These are phyloP conservation scores for Drosophila mettleri DNA, from an alignment of 2,888 invertebrate species.

Conservation along the genomic window DNA sequence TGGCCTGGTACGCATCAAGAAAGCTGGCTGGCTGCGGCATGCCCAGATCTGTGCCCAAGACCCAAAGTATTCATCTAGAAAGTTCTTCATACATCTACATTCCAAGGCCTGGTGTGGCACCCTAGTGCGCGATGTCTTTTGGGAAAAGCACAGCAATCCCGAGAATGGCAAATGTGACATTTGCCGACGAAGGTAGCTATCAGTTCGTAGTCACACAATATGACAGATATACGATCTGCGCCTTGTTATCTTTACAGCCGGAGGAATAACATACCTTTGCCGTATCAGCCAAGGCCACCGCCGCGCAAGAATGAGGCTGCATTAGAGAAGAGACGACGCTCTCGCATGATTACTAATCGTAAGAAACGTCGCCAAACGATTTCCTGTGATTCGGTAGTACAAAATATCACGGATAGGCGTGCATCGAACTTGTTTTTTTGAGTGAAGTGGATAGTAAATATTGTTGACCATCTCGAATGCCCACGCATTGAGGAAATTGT, in stretches of 20 bases:
- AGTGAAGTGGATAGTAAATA: too few species aligned
- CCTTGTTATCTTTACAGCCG: constrained; percentile 31
- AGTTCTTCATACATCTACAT: constrained; percentile 48
- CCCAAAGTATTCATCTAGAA: constrained; percentile 1
- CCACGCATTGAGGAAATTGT: too few species aligned
- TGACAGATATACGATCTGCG: neutral
- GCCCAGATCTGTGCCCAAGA: constrained; percentile 45
- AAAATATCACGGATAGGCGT: too few species aligned
- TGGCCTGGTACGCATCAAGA: neutral
- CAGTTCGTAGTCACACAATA: neutral
- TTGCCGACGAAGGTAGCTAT: constrained; percentile 22
- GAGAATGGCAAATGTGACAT: constrained; percentile 10
- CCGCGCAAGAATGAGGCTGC: constrained; percentile 21
- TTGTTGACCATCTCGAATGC: too few species aligned
- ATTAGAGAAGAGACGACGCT: constrained; percentile 1
- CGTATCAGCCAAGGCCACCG: constrained; percentile 43
- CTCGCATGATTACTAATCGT: constrained; percentile 7
- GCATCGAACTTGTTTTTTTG: too few species aligned
- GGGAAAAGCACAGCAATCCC: constrained; percentile 40
- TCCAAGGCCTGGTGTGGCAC: constrained; percentile 43
- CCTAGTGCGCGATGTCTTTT: constrained; percentile 27
- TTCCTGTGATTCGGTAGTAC: neutral
- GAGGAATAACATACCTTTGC: constrained; percentile 13
- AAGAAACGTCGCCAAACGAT: constrained; percentile 19
- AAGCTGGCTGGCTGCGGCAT: constrained; percentile 38